These are phyloP conservation scores for Leptinotarsa undecemlineata DNA, from an alignment of 1,140 invertebrate species.

Conservation along the genomic window DNA sequence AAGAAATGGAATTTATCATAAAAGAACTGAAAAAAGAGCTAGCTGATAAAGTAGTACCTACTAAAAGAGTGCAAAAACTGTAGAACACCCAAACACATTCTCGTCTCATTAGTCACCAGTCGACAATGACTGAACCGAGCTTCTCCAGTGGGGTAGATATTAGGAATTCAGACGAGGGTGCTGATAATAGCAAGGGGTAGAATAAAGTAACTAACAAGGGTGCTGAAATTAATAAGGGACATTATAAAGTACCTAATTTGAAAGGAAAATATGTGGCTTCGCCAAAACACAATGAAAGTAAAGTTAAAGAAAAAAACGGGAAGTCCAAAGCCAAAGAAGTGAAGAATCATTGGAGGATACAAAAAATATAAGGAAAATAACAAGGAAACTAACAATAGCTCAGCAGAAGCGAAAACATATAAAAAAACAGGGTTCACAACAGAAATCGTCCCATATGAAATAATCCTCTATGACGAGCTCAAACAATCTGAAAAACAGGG, in stretches of 20 bases:
- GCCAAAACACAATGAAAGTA: background rate
- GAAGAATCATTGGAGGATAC: background rate
- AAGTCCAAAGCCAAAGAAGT: background rate
- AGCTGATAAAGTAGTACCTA: constrained; percentile 7
- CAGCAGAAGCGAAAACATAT: constrained; percentile 1
- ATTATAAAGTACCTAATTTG: background rate
- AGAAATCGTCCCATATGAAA: constrained; percentile 6
- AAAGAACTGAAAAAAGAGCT: constrained; percentile 4
- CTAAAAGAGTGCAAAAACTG: constrained; percentile 9
- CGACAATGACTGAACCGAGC: constrained; percentile 9
- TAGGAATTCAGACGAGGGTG: constrained; percentile 6
- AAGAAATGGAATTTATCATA: constrained; percentile 11
- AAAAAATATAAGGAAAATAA: background rate
- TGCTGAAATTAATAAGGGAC: too few species aligned
- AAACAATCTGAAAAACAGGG: constrained; percentile 13
- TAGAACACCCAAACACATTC: constrained; percentile 8
- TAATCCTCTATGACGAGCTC: background rate
- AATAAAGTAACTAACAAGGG: background rate
- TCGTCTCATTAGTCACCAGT: constrained; percentile 11
- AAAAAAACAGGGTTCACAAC: background rate
- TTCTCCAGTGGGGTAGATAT: constrained; percentile 2
- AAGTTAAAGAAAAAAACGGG: background rate
- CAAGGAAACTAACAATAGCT: constrained; percentile 7
- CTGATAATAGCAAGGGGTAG: constrained; percentile 4
- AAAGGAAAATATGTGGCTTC: constrained; percentile 10